Evolutionary conservation across 64 coral and sea anemone species (phyloP), one percentile per base, ranked within the genome.

Genomic region (Actinia equina): DNA sequence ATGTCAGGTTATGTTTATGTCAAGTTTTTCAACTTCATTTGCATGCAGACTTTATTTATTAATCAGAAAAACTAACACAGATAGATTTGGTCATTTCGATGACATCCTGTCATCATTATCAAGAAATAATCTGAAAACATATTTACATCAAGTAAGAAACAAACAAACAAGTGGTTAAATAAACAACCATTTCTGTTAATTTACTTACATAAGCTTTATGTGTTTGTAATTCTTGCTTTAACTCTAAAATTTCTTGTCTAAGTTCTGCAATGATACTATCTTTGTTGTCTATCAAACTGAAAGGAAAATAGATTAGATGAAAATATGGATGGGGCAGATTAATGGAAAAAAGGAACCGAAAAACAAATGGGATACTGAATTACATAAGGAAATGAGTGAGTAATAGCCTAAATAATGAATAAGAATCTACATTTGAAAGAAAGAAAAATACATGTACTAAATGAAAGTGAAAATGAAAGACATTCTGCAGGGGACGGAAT

Each of bases 201-300:
- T 37, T 30, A 70, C 85, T 92, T 61, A 92, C 90, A 63, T 92
- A 86, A 19, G 61, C 27, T 71, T 87, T 23, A 44, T 83, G 85
- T 12, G 76, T 61, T 37, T 92, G 70, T 46, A 87, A 59, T 43
- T 78, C 77, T 59, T 87, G 59, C 80, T 83, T 92, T 43, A 92
- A 69, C 22, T 92, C 58, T 37, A 58, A 69, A 14, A 92, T 92
- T 74, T 86, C 85, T 61, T 82, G 57, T 46, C 90, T 60, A 30
- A 92, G 62, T 83, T 92, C 84, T 52, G 83, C 83, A 6, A 85
- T 85, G 19, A 85, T 44, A 41, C 1, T 85, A 60, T 85, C 83
- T 59, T 54, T 85, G 26, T 59, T 63, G 52, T 85, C 83, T 52
- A 16, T 55, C 41, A 85, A 85, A 63, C 83, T 85, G 83, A 23